Evolutionary conservation across 2,113 vertebrate genomes (phyloP).

Genomic region (Corythornis madagascariensis): DNA sequence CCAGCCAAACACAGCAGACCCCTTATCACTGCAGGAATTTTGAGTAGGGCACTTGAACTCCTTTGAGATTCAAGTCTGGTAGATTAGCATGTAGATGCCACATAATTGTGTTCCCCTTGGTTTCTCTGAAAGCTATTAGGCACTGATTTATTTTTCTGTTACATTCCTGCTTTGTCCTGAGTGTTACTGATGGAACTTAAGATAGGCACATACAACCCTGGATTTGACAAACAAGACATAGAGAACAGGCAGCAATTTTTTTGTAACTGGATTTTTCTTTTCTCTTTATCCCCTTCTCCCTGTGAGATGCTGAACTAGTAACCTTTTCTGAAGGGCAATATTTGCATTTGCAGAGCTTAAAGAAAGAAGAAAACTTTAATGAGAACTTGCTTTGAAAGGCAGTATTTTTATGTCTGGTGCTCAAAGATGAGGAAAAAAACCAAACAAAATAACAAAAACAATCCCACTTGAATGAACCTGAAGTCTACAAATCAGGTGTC

Average conservation of each 20-base stretch:
- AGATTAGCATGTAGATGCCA: conserved; percentile 94
- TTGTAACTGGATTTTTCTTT: conserved; percentile 12
- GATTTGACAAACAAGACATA: conserved; percentile 27
- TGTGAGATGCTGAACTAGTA: background rate
- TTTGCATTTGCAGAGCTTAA: background rate
- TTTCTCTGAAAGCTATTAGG: conserved; percentile 91
- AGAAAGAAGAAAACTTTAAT: background rate
- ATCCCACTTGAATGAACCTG: background rate
- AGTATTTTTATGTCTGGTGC: background rate
- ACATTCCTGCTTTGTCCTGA: conserved; percentile 78
- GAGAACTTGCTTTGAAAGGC: background rate
- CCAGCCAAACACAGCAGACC: conserved; percentile 73
- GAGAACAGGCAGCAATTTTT: conserved; percentile 37
- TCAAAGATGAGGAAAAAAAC: background rate
- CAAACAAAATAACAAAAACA: background rate
- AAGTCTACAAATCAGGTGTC: background rate
- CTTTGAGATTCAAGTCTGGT: conserved; percentile 86
- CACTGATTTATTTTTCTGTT: conserved; percentile 82
- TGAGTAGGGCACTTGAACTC: conserved; percentile 87
- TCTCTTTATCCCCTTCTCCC: conserved; percentile 18
- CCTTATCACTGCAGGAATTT: conserved; percentile 93
- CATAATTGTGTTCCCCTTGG: conserved; percentile 92
- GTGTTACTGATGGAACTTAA: conserved; percentile 78
- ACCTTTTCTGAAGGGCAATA: background rate
- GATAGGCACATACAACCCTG: conserved; percentile 50